A percentile compares a stretch with the other conserved stretches of the same genome.
phyloP scores from a whole-genome alignment of 1,140 invertebrate species.

The Rhopalosiphum padi region DNA sequence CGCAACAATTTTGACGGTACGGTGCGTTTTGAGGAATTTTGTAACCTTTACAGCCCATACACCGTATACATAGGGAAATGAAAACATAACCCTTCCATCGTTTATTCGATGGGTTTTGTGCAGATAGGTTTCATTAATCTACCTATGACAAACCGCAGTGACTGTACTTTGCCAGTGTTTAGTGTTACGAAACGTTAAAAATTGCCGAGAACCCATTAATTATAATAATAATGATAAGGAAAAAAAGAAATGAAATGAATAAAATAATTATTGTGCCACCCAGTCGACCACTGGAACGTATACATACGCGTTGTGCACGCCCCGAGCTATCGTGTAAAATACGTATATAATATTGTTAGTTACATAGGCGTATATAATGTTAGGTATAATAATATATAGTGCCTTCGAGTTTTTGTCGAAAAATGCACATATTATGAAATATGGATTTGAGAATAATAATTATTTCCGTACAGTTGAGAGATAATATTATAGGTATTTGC shows the following conservation, averaged over 20 bases:
- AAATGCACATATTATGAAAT: not conserved
- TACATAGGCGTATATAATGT: not conserved
- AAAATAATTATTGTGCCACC: conserved; percentile 49
- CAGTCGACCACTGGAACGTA: conserved; percentile 49
- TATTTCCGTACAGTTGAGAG: not conserved
- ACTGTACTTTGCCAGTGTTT: conserved; percentile 10
- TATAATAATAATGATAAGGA: conserved; percentile 39
- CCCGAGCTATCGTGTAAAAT: not conserved
- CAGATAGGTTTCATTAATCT: conserved; percentile 24
- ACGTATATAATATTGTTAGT: not conserved
- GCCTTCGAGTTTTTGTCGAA: not conserved
- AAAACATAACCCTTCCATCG: not conserved
- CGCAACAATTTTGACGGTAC: conserved; percentile 47
- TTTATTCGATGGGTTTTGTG: not conserved
- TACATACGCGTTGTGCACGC: not conserved
- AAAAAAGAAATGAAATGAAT: conserved; percentile 23
- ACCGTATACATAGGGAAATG: not conserved
- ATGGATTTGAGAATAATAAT: not conserved
- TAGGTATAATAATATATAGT: not conserved
- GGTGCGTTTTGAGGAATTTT: conserved; percentile 8
- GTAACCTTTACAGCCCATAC: not conserved
- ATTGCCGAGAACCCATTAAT: conserved; percentile 31
- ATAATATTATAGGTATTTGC: not conserved
- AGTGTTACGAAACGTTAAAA: conserved; percentile 27
- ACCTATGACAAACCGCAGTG: conserved; percentile 36